phyloP scores from a whole-genome alignment of 2,888 invertebrate species.

The Lepidonotus clava region DNA sequence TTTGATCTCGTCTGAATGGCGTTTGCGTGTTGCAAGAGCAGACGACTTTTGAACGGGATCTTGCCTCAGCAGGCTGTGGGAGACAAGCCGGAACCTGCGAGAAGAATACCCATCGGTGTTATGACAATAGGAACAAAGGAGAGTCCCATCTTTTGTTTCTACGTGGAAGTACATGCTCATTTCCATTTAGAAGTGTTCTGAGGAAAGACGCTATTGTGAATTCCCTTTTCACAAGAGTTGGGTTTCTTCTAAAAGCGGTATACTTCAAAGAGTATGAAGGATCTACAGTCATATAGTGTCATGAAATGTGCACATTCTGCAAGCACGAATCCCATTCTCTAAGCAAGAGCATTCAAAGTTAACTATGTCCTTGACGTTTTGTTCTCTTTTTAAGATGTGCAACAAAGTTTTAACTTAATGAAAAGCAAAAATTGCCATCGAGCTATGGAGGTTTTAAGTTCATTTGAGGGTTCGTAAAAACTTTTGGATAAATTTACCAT shows the following conservation, averaged over 20 bases:
- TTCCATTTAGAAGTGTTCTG: not conserved
- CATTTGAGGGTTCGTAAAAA: too few species aligned
- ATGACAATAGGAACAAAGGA: constrained; percentile 12
- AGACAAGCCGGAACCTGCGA: not conserved
- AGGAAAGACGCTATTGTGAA: not conserved
- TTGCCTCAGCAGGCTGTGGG: not conserved
- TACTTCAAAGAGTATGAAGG: not conserved
- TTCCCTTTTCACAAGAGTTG: not conserved
- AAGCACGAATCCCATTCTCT: too few species aligned
- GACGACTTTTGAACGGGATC: too few species aligned
- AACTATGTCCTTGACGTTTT: too few species aligned
- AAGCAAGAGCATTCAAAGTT: too few species aligned
- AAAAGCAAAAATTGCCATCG: too few species aligned
- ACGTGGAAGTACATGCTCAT: constrained; percentile 2
- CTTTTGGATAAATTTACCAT: too few species aligned
- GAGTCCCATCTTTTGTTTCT: not conserved
- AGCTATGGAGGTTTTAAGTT: too few species aligned
- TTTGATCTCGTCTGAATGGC: not conserved
- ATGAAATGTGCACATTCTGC: not conserved
- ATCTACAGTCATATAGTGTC: not conserved
- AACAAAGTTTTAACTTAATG: too few species aligned
- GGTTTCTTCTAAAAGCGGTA: not conserved
- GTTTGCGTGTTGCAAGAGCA: not conserved
- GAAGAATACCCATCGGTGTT: not conserved
- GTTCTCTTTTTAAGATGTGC: too few species aligned